Base-by-base conservation (phyloP, 2,888 invertebrate genomes). In the Zhuqinia jingwanae region DNA sequence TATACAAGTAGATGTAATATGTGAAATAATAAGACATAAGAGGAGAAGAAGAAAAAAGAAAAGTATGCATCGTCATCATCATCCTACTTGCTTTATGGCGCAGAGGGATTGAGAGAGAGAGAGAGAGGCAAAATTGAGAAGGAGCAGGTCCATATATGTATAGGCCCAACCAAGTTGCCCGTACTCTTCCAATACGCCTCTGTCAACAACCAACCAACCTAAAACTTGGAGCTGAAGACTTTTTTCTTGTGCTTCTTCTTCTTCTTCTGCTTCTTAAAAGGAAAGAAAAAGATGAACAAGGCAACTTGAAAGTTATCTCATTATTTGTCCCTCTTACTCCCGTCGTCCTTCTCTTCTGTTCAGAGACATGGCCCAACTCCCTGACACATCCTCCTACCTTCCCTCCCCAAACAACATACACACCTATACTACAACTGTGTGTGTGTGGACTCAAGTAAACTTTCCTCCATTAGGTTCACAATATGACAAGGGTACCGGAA, bases 261-360 rank as follows among this genome's bases (percentile, higher is more conserved):
- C 47, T 22, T 68, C 53, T 68, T 1, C 53, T 30, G n/a, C n/a
- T n/a, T n/a, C n/a, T n/a, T n/a, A 50, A 68, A 20, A 53, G 25
- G 58, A 42, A n/a, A 76, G 45, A 77, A 75, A 85, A 73, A 78
- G 75, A 75, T 73, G 80, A 85, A 76, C 80, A 85, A 68, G 86
- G 75, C 56, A 68, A 81, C 76, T 81, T 76, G 77, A 87, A 87
- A 87, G 87, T 87, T 87, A 87, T 87, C 82, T 87, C 87, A 87
- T 87, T 87, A 87, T 87, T 82, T 82, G 87, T 82, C 80, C 82
- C 77, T 87, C 82, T 82, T 80, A 76, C 75, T 85, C 3, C 36
- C 47, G 76, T 76, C 76, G 17, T 56, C 75, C 20, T 25, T 22
- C 30, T 73, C 20, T 47, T 70, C n/a, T n/a, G n/a, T n/a, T n/a